phyloP scores from a whole-genome alignment of 53 echinoderm and acorn worm species.

The Antedon mediterranea region DNA sequence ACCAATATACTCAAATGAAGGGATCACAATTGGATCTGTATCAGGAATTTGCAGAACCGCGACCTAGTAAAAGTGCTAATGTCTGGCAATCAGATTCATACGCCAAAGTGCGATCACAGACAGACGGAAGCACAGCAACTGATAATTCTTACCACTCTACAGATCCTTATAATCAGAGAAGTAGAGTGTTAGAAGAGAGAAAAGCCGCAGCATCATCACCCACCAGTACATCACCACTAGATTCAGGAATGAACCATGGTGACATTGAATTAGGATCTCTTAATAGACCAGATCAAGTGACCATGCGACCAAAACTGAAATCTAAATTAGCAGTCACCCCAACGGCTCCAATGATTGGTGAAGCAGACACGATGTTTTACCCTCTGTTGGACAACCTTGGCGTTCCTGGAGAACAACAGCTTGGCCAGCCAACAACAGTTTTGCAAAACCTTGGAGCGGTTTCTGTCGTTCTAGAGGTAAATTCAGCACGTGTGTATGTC shows the following conservation, averaged over 20 bases:
- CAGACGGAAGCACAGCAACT: constrained; percentile 10
- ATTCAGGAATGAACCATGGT: not conserved
- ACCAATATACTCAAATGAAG: not conserved
- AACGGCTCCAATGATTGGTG: constrained; percentile 56
- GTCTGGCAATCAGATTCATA: not conserved
- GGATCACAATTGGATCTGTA: not conserved
- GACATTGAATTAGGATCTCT: not conserved
- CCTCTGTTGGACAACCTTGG: constrained; percentile 74
- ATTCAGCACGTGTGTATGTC: constrained; percentile 3
- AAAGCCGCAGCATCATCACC: not conserved
- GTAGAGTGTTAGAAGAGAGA: not conserved
- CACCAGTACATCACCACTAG: not conserved
- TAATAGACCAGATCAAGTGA: not conserved
- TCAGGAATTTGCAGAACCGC: not conserved
- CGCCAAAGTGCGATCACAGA: constrained; percentile 4
- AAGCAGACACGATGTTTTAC: constrained; percentile 81
- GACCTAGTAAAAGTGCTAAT: not conserved
- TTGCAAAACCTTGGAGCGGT: constrained; percentile 1
- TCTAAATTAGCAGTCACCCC: constrained; percentile 41
- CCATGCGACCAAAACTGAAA: not conserved
- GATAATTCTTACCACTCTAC: not conserved
- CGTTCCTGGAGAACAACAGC: constrained; percentile 28
- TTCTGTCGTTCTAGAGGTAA: not conserved
- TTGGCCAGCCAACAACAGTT: not conserved
- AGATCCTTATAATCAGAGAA: not conserved